Evolutionary conservation across 2,113 vertebrate species (phyloP), one percentile per base, ranked within the genome.

Genomic region (Carassius auratus): DNA sequence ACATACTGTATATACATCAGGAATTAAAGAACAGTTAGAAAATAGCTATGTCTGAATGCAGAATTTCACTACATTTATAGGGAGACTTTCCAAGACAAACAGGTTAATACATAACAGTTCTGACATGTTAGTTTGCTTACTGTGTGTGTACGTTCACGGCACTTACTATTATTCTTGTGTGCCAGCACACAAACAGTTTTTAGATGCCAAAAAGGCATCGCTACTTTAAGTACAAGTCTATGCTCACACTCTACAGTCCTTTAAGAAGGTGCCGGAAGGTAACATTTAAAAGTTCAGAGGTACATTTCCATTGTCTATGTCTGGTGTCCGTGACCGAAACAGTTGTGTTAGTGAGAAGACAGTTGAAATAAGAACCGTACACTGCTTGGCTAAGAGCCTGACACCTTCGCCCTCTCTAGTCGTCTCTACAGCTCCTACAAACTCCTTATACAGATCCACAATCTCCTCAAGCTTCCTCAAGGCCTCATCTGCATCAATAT

Each of bases 321-420:
- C 93, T 91, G 0, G 92, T 75, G 73, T 94, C 86, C 15, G 92
- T 94, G 90, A 94, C 86, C 95, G 94, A 90, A 97, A 96, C 71
- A 96, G 97, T 90, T 99, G 97, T 83, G 97, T 96, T 76, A 99
- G 96, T 75, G 96, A 95, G 84, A 98, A 96, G 36, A 97, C 95
- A 0, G 97, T 96, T 4, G 97, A 96, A 3, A 96, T 96, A 8
- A 99, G 96, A 76, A 97, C 96, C 0, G 96, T 96, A 91, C 97
- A 97, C 81, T 97, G 96, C 85, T 94, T 96, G 61, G 96, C 93
- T 0, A 99, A 92, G 33, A 98, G 91, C 90, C 94, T 95, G 73
- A 96, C 93, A 2, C 95, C 95, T 62, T 97, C 88, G 4, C 93
- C 94, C 90, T 95, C 92, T 55, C 95, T 94, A 62, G 96, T 94